Evolutionary conservation across 1,140 invertebrate species (phyloP), one percentile per base, ranked within the genome.

Genomic region (Odontomachus brunneus): DNA sequence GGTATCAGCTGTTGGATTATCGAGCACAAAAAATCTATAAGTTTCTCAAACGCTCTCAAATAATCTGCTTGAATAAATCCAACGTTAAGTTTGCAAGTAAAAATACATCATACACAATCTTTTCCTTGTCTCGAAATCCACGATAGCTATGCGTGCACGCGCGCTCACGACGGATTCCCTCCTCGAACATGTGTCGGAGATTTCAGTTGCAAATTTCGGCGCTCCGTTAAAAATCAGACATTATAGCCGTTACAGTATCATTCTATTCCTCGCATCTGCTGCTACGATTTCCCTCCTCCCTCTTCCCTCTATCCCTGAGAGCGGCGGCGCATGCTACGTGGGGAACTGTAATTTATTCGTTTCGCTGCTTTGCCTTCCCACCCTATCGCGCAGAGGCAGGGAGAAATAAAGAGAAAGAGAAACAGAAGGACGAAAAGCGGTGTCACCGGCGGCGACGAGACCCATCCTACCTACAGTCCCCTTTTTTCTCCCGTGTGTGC

Each of bases 321-420:
- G 5, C n/a, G 15, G 59, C 19, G 44, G 51, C 33, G 44, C 44
- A 44, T 49, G n/a, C n/a, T 48, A 51, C 29, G 29, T 11, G 5
- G 11, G 29, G 38, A 69, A 38, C 22, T 33, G n/a, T 44, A 51
- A 71, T 80, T 80, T 80, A 71, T 55, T 55, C 44, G 33, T 69
- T 69, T 57, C 62, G 24, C 33, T 48, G 12, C 38, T 59, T 66
- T 53, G 48, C 59, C 19, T 14, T 55, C 3, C 15, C 49, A 9
- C 26, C 22, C 24, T 57, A 69, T 69, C 24, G 14, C 51, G 38
- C 15, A 69, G 22, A 44, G 9, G 9, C 3, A 11, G 9, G 9
- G 9, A 11, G 38, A 44, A 11, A 11, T 44, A 44, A 11, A 44
- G 9, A 44, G 9, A 44, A 14, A 63, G 44, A 66, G 38, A 7